Evolutionary conservation across 35 echinoderm and acorn worm genomes (phyloP).

Genomic region (Patiria miniata): DNA sequence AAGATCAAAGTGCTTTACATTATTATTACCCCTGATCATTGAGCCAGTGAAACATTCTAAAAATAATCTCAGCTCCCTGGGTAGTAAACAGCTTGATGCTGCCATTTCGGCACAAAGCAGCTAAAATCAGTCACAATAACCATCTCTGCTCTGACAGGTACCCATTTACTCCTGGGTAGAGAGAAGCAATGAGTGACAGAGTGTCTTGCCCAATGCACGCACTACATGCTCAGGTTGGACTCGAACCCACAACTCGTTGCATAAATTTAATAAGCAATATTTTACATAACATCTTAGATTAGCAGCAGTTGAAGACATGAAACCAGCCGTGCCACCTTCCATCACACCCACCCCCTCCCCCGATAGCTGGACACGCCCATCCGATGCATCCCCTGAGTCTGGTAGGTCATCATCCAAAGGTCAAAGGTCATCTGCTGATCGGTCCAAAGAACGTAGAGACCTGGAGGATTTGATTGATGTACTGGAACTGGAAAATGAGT

Average conservation of each 20-base stretch:
- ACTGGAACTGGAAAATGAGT: slow-evolving; percentile 85
- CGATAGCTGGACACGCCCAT: neutral
- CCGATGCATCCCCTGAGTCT: neutral
- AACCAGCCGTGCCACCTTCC: neutral
- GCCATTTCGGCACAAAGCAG: too few species aligned
- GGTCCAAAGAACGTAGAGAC: slow-evolving; percentile 37
- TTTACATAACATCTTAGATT: slow-evolving; percentile 43
- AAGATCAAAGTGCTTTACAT: too few species aligned
- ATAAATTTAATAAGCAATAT: neutral
- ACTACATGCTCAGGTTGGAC: neutral
- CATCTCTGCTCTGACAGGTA: too few species aligned
- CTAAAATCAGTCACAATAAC: too few species aligned
- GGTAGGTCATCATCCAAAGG: neutral
- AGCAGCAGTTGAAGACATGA: slow-evolving; percentile 70
- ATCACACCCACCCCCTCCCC: neutral
- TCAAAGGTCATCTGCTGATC: neutral
- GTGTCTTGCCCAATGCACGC: too few species aligned
- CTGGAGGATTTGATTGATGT: slow-evolving; percentile 68
- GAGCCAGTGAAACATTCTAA: too few species aligned
- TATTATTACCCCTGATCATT: too few species aligned
- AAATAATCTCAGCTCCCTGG: too few species aligned
- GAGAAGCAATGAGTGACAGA: too few species aligned
- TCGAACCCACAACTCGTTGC: neutral
- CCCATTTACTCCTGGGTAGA: too few species aligned
- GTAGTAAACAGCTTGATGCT: too few species aligned